Conservation (phyloP, 2,797 vertebrate species). For the Ctenopoma multispine region DNA sequence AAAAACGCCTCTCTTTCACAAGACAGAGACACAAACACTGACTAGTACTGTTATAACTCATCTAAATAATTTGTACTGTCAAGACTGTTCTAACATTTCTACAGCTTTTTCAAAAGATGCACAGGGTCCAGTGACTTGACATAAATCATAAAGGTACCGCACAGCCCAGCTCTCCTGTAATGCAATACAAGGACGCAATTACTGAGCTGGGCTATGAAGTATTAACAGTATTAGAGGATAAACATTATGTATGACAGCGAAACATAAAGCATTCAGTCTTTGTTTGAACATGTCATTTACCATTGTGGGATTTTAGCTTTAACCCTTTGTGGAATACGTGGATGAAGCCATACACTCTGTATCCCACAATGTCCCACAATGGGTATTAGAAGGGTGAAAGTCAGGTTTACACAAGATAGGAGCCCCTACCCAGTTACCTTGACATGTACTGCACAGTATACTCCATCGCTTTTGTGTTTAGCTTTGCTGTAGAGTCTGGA, state of each 20-base stretch:
- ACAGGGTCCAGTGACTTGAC: not conserved
- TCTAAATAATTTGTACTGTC: not conserved
- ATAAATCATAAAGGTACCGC: constrained; percentile 1
- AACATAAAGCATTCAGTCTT: not conserved
- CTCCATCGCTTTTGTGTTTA: constrained; percentile 11
- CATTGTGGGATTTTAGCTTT: no score
- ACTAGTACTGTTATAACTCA: not conserved
- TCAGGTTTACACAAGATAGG: not conserved
- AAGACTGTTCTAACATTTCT: not conserved
- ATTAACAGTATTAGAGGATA: not conserved
- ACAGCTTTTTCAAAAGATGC: not conserved
- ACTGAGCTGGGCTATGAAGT: not conserved
- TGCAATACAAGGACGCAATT: not conserved
- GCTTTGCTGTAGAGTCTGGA: constrained; percentile 10
- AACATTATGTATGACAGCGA: not conserved
- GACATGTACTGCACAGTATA: not conserved
- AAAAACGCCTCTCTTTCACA: not conserved
- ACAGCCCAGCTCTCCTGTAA: not conserved
- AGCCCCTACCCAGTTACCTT: not conserved
- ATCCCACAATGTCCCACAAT: not conserved
- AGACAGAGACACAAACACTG: not conserved
- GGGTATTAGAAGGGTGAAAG: not conserved
- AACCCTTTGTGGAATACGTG: not conserved
- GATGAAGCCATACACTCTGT: not conserved
- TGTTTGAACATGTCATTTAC: not conserved